A percentile compares a stretch with the other conserved stretches of the same genome.
These are phyloP conservation scores for Laupala kohalensis DNA, from an alignment of 1,140 invertebrate genomes.

Conservation along the genomic window DNA sequence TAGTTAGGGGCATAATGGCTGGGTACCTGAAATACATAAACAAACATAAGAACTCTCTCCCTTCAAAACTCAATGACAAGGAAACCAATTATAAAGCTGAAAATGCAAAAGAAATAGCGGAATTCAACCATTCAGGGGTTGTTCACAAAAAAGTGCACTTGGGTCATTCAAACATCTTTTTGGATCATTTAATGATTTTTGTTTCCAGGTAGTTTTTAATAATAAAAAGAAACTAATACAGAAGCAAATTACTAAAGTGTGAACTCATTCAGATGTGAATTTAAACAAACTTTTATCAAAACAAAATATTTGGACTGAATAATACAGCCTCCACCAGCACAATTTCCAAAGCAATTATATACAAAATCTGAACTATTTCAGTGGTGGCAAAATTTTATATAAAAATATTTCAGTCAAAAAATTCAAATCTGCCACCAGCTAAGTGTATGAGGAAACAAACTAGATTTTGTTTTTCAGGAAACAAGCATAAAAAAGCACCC, in stretches of 20 bases:
- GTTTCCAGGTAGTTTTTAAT: no score
- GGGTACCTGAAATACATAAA: slow-evolving; percentile 42
- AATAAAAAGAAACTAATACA: no score
- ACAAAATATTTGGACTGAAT: not conserved
- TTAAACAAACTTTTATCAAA: not conserved
- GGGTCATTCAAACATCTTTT: no score
- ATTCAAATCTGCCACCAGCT: not conserved
- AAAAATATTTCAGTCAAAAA: not conserved
- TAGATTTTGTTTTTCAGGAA: not conserved
- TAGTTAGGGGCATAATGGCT: slow-evolving; percentile 92
- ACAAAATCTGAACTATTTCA: not conserved
- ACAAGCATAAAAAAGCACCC: not conserved
- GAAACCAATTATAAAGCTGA: no score
- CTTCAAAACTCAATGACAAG: no score
- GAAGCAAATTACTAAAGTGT: no score
- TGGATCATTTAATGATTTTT: no score
- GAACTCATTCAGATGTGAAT: no score
- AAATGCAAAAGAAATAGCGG: no score
- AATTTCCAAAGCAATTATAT: not conserved
- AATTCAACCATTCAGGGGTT: no score
- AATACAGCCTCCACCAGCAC: not conserved
- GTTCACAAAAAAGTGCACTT: no score
- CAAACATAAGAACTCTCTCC: no score
- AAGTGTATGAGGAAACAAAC: not conserved
- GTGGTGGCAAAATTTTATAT: not conserved